These are phyloP conservation scores for Eudemis profundana DNA, from an alignment of 2,888 invertebrate species.

Conservation along the genomic window DNA sequence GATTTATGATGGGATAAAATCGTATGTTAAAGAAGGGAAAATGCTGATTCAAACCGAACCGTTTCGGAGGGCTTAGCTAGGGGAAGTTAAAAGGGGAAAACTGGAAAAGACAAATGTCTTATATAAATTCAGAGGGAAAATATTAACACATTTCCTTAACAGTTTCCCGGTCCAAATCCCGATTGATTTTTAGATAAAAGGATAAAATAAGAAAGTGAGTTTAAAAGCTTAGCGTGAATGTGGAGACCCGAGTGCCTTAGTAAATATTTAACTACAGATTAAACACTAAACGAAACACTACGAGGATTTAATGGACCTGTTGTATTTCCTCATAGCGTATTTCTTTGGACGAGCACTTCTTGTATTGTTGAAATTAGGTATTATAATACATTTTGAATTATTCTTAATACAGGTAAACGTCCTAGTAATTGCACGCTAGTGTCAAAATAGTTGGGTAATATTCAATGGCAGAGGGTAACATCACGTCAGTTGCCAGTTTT, in stretches of 20 bases:
- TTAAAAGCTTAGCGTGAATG: slow-evolving; percentile 5
- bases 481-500: no score
- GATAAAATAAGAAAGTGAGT: slow-evolving; percentile 22
- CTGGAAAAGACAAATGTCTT: slow-evolving; percentile 41
- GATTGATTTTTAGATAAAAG: slow-evolving; percentile 22
- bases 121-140: slow-evolving; percentile 36
- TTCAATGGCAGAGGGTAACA: no score
- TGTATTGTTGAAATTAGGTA: no score
- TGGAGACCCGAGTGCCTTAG: slow-evolving; percentile 7
- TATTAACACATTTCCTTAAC: slow-evolving; percentile 34
- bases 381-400: no score
- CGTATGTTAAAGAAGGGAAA: slow-evolving; percentile 38
- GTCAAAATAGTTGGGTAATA: no score
- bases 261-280: slow-evolving; percentile 18
- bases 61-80: slow-evolving; percentile 34
- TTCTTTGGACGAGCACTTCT: no score
- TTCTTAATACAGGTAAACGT: no score
- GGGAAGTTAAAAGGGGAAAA: slow-evolving; percentile 41
- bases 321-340: not conserved
- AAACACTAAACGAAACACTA: not conserved
- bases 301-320: not conserved
- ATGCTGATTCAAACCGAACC: slow-evolving; percentile 36
- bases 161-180: not conserved
- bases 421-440: no score
- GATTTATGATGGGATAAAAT: slow-evolving; percentile 35